These are phyloP conservation scores for Alectoris magna DNA, from an alignment of 2,797 vertebrate genomes.

Conservation along the genomic window DNA sequence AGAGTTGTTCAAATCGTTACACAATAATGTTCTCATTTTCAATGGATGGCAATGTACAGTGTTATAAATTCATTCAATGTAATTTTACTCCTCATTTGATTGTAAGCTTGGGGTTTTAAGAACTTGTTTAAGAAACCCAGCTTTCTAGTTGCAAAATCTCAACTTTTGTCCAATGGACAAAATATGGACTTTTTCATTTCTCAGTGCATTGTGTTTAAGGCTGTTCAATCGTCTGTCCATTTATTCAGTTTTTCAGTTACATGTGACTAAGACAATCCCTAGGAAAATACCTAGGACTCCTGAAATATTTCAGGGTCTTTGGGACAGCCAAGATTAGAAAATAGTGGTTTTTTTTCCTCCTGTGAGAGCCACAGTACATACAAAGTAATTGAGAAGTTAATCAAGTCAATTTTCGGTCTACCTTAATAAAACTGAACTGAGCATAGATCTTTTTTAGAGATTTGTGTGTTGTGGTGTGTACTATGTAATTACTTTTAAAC, in stretches of 20 bases:
- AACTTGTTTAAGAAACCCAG: background rate
- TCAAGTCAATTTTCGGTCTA: background rate
- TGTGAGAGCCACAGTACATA: background rate
- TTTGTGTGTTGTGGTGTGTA: background rate
- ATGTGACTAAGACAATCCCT: background rate
- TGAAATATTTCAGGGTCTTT: background rate
- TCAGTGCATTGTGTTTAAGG: background rate
- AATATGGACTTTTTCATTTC: background rate
- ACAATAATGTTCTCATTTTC: background rate
- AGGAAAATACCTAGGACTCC: background rate
- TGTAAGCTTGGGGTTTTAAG: background rate
- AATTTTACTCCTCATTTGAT: constrained; percentile 27
- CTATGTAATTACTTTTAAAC: constrained; percentile 4
- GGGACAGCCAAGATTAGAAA: background rate
- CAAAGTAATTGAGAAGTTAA: background rate
- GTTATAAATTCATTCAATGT: constrained; percentile 4
- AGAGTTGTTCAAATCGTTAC: background rate
- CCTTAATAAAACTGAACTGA: constrained; percentile 6
- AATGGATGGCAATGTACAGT: background rate
- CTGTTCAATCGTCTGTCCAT: background rate
- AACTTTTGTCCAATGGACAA: background rate
- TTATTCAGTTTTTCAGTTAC: background rate
- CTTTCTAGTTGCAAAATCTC: background rate
- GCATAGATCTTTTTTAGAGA: background rate
- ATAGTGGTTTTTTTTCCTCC: background rate